phyloP scores from a whole-genome alignment of 2,797 vertebrate genomes.

The Cirrhinus molitorella region DNA sequence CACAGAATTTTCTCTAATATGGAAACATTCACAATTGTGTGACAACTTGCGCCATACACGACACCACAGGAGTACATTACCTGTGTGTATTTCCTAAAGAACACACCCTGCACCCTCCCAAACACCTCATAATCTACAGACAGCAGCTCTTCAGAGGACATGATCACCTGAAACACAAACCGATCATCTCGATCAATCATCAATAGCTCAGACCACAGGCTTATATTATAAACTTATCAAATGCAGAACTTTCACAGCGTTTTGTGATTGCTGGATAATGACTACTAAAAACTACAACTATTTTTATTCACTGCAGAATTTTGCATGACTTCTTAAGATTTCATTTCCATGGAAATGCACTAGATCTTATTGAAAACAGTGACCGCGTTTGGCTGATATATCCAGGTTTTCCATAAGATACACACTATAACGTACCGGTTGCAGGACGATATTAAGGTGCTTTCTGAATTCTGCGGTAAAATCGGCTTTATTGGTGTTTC shows the following conservation, averaged over 20 bases:
- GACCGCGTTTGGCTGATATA: not conserved
- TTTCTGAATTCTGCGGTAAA: not conserved
- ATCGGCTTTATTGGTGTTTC: not conserved
- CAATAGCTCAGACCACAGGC: not conserved
- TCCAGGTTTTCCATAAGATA: not conserved
- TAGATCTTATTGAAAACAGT: not conserved
- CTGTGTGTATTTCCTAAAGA: slow-evolving; percentile 96
- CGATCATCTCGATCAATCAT: not conserved
- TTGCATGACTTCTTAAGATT: too few relatives aligned
- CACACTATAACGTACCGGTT: not conserved
- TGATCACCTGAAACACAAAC: slow-evolving; percentile 38
- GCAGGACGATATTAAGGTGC: not conserved
- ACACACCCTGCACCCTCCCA: slow-evolving; percentile 94
- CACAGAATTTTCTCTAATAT: not conserved
- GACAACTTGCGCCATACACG: not conserved
- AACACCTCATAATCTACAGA: slow-evolving; percentile 93
- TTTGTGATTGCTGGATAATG: too few relatives aligned
- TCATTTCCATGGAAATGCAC: not conserved
- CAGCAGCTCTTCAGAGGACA: slow-evolving; percentile 72
- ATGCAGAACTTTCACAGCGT: too few relatives aligned
- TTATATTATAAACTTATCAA: too few relatives aligned
- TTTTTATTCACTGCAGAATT: not conserved
- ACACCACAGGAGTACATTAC: slow-evolving; percentile 70
- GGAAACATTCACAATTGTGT: not conserved
- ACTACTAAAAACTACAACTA: not conserved